Evolutionary conservation across 2,888 invertebrate genomes (phyloP).

Genomic region (Acanthosepion esculentum): DNA sequence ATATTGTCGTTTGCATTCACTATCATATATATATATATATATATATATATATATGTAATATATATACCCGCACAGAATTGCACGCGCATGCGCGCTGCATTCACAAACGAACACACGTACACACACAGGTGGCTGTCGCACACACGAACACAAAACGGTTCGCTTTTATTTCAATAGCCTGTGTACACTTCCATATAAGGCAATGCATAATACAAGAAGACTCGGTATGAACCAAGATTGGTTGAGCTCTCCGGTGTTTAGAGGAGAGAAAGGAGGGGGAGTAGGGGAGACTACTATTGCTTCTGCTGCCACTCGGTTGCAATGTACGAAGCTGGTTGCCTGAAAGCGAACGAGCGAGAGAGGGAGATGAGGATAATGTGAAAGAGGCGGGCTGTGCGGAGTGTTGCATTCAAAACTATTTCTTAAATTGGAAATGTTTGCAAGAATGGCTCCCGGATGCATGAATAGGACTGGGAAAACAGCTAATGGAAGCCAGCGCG

Average conservation of each 20-base stretch:
- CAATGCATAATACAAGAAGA: constrained; percentile 33
- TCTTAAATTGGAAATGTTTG: background rate
- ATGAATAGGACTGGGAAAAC: background rate
- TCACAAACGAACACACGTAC: constrained; percentile 20
- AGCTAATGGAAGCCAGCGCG: background rate
- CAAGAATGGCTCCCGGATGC: background rate
- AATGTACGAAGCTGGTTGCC: background rate
- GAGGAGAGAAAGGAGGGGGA: background rate
- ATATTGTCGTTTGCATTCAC: background rate
- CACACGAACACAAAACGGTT: background rate
- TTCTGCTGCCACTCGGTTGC: background rate
- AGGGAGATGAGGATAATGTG: background rate
- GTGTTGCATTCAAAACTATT: constrained; percentile 7
- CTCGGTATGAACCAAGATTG: background rate
- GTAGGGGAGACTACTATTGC: background rate
- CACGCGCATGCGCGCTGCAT: background rate
- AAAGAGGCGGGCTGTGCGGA: background rate
- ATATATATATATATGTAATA: background rate
- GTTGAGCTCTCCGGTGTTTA: background rate
- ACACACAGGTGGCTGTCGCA: background rate
- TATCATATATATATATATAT: background rate
- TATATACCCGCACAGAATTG: background rate
- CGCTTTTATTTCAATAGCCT: constrained; percentile 17
- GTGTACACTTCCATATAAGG: constrained; percentile 46
- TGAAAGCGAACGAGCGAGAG: background rate